Conservation (phyloP, 1,140 invertebrate genomes). For the Drosophila saltans region DNA sequence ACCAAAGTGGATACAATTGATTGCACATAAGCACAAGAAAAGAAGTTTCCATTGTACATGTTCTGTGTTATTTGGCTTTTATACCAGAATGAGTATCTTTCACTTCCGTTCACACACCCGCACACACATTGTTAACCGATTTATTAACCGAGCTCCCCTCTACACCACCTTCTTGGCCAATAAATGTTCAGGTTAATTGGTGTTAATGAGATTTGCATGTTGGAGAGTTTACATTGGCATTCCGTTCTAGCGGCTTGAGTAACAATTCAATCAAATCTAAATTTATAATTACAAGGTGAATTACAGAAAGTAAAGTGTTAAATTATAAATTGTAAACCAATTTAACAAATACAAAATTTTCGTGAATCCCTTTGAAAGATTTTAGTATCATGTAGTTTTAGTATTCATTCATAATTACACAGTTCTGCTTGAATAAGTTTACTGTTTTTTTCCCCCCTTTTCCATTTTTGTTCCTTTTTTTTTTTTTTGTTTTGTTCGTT, state of each 20-base stretch:
- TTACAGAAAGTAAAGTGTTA: not conserved
- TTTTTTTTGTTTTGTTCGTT: conserved; percentile 2
- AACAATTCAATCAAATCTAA: not conserved
- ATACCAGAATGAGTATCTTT: not conserved
- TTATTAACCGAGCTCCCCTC: too few relatives aligned
- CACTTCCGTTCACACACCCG: not conserved
- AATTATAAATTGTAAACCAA: too few relatives aligned
- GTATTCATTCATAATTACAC: not conserved
- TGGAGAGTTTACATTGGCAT: not conserved
- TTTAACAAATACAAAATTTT: not conserved
- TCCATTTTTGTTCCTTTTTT: conserved; percentile 12
- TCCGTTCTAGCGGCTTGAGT: not conserved
- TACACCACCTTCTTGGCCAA: too few relatives aligned
- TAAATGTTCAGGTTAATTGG: not conserved
- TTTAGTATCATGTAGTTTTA: conserved; percentile 17
- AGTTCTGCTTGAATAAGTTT: conserved; percentile 1
- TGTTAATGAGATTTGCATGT: conserved; percentile 3
- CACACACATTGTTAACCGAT: too few relatives aligned
- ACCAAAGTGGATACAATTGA: not conserved
- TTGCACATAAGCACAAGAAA: not conserved
- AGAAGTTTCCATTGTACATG: not conserved
- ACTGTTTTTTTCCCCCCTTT: conserved; percentile 14
- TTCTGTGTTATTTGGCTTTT: not conserved
- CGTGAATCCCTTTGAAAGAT: not conserved
- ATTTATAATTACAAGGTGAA: not conserved